Base-by-base conservation (phyloP, 2,888 invertebrate species). In the Drosophila putrida region DNA sequence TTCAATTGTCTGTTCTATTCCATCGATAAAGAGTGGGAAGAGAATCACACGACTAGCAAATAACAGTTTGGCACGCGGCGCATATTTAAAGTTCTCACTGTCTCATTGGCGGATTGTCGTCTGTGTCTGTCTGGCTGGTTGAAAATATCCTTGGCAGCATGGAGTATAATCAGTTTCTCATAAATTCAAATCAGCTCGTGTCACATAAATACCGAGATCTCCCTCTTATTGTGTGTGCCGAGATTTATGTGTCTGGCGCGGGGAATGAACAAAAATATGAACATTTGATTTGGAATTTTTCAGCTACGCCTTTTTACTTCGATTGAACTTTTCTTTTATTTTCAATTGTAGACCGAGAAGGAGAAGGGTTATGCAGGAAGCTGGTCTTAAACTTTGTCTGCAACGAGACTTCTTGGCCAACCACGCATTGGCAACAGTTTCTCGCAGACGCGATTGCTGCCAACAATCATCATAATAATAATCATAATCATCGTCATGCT, bases 231-330 rank as follows among this genome's bases (percentile, higher is more conserved):
- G 82, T 85, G 50, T 71, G 43, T 11, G 66, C 55, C n/a, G 66
- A 84, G 90, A 91, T 90, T 90, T 90, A 90, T 90, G 80, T 84
- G 91, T 90, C 91, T 91, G 79, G 69, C 57, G 43, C 64, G 66
- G n/a, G 28, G 53, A 51, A 62, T 71, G 80, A 75, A 73, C 73
- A 78, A 65, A 80, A 82, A 88, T 88, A 82, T 88, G 88, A 80
- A 62, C 87, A 74, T 61, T 71, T 77, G 72, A 74, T 82, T 82
- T 69, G 36, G 51, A 59, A 66, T 73, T 69, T 64, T 51, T 60
- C 10, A n/a, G 15, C 49, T 39, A 9, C 27, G 47, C 57, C 53
- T 43, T 65, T 65, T 31, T 67, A 70, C 82, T 59, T 55, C 59
- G 72, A 68, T 63, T 82, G 88, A 79, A 79, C 62, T 71, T 75